Conservation (phyloP, 2,888 invertebrate genomes). For the Zaprionus bogoriensis region DNA sequence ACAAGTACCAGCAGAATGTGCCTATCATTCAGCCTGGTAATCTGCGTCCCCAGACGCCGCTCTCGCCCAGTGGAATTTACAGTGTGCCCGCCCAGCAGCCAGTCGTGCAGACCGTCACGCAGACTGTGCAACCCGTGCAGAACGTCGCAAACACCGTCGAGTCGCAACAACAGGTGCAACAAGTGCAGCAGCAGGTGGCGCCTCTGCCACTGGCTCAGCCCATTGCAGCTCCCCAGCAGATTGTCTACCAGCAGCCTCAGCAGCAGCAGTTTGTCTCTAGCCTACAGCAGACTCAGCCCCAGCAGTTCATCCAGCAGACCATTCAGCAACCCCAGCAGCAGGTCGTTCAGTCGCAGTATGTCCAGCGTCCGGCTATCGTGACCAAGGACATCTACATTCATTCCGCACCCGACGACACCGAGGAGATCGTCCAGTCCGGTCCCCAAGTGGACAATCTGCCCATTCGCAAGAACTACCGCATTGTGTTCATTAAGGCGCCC, state of each 20-base stretch:
- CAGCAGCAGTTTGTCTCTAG: slow-evolving; percentile 39
- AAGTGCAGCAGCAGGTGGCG: slow-evolving; percentile 36
- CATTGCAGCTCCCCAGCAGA: slow-evolving; percentile 15
- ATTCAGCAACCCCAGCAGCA: slow-evolving; percentile 36
- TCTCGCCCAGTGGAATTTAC: slow-evolving; percentile 63
- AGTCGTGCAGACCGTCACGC: slow-evolving; percentile 21
- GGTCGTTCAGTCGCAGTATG: slow-evolving; percentile 53
- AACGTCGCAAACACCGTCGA: slow-evolving; percentile 2
- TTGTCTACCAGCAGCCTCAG: slow-evolving; percentile 31
- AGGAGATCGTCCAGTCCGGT: slow-evolving; percentile 58
- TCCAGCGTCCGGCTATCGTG: slow-evolving; percentile 73
- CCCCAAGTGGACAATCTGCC: slow-evolving; percentile 65
- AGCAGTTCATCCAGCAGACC: slow-evolving; percentile 33
- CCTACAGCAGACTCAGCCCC: slow-evolving; percentile 36
- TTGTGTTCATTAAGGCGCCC: slow-evolving; percentile 83
- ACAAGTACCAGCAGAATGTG: slow-evolving; percentile 62
- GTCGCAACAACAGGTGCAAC: slow-evolving; percentile 24
- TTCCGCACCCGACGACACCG: slow-evolving; percentile 80
- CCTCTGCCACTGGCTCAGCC: slow-evolving; percentile 41
- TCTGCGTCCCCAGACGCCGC: slow-evolving; percentile 63
- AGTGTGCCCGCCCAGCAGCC: slow-evolving; percentile 42
- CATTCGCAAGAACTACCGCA: slow-evolving; percentile 81
- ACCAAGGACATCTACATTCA: slow-evolving; percentile 81
- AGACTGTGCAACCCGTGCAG: slow-evolving; percentile 22
- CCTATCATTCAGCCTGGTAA: slow-evolving; percentile 50